phyloP scores from a whole-genome alignment of 2,113 vertebrate genomes.

The Strix uralensis region DNA sequence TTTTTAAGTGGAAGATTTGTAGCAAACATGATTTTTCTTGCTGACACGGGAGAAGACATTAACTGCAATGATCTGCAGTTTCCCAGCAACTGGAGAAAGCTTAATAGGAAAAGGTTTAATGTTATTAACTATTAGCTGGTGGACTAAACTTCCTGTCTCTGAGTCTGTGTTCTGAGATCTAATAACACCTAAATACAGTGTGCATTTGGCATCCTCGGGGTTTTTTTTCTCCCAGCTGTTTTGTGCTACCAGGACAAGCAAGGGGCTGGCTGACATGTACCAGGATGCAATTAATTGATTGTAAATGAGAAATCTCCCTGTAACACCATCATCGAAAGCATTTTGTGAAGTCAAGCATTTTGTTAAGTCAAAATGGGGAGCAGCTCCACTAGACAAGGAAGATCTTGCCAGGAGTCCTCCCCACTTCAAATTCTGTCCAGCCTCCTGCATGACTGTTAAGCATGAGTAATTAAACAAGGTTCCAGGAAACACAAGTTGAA shows the following conservation, averaged over 20 bases:
- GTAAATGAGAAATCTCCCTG: not conserved
- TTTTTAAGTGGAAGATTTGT: not conserved
- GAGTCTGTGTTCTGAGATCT: not conserved
- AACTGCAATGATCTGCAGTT: not conserved
- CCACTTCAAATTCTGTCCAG: not conserved
- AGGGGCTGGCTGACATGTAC: not conserved
- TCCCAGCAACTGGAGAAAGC: not conserved
- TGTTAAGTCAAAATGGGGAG: not conserved
- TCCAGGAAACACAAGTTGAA: not conserved
- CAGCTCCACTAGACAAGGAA: not conserved
- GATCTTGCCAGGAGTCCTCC: not conserved
- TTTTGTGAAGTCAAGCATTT: not conserved
- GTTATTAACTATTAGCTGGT: not conserved
- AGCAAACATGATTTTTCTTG: slow-evolving; percentile 33
- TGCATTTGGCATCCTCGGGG: not conserved
- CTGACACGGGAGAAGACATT: not conserved
- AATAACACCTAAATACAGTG: not conserved
- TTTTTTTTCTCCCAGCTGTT: not conserved
- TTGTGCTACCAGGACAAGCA: not conserved
- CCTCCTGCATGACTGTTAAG: not conserved
- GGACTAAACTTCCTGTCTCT: not conserved
- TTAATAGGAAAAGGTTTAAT: not conserved
- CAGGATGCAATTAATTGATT: not conserved
- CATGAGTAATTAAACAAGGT: not conserved
- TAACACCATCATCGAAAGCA: not conserved